Evolutionary conservation across 2,797 vertebrate genomes (phyloP).

Genomic region (Melanotaenia maccullochi): DNA sequence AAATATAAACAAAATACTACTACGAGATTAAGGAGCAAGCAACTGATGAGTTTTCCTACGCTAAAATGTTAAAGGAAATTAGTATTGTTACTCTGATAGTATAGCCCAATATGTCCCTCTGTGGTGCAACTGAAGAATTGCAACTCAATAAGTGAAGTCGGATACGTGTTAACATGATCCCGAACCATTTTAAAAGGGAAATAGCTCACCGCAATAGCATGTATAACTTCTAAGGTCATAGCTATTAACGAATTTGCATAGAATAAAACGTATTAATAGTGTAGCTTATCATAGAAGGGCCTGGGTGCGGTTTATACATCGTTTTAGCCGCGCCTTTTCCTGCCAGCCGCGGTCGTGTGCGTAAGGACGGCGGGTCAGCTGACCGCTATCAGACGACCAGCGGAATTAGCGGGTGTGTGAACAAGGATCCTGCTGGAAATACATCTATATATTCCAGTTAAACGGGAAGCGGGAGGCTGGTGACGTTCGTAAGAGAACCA

Average conservation of each 20-base stretch:
- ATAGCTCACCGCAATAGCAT: fast-evolving
- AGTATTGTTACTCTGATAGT: neutral
- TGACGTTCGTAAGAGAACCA: slow-evolving; percentile 58
- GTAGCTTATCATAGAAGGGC: slow-evolving; percentile 58
- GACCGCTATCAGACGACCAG: slow-evolving; percentile 63
- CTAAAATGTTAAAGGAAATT: too few species aligned
- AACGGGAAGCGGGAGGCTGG: slow-evolving; percentile 43
- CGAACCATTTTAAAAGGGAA: neutral
- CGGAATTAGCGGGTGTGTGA: slow-evolving; percentile 66
- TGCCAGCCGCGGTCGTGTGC: slow-evolving; percentile 59
- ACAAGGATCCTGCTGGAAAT: slow-evolving; percentile 42
- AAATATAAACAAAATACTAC: slow-evolving; percentile 19
- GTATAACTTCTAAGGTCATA: neutral
- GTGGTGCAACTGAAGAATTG: slow-evolving; percentile 2
- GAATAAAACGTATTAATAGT: neutral
- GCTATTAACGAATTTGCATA: neutral
- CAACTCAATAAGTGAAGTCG: neutral
- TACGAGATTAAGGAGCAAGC: neutral
- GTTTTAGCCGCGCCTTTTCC: slow-evolving; percentile 80
- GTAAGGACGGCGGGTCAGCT: slow-evolving; percentile 79
- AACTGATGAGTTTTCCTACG: neutral
- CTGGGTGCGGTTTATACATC: slow-evolving; percentile 73
- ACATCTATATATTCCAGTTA: slow-evolving; percentile 18
- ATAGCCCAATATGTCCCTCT: neutral
- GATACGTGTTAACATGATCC: neutral